phyloP scores from a whole-genome alignment of 2,888 invertebrate species.

The Drosophila tripunctata region DNA sequence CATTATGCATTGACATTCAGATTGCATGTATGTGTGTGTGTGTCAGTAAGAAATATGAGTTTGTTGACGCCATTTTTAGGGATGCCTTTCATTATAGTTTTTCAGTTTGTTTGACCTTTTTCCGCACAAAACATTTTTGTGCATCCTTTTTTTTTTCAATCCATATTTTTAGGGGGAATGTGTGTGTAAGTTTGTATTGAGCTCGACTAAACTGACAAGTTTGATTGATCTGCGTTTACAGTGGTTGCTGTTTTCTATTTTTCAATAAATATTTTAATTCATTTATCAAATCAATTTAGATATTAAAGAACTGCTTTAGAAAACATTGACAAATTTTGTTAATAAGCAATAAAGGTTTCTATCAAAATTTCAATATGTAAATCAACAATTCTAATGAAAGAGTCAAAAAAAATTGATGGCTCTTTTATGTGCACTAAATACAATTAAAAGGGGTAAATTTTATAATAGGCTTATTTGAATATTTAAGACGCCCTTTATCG shows the following conservation, averaged over 20 bases:
- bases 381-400: no score
- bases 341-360: no score
- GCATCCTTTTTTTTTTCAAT: neutral
- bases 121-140: conserved; percentile 15
- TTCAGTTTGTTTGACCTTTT: conserved; percentile 45
- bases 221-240: conserved; percentile 18
- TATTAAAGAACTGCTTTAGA: no score
- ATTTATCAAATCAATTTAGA: no score
- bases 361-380: no score
- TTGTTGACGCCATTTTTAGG: conserved; percentile 59
- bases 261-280: neutral
- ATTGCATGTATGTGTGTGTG: conserved; percentile 5
- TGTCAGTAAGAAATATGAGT: conserved; percentile 49
- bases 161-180: neutral
- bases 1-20: conserved; percentile 50
- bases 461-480: no score
- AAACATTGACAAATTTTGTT: no score
- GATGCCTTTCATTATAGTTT: conserved; percentile 56
- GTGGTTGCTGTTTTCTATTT: neutral
- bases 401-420: no score
- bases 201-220: conserved; percentile 26
- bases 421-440: no score
- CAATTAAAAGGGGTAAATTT: no score
- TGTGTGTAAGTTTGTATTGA: neutral
- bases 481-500: no score